phyloP scores from a whole-genome alignment of 2,113 vertebrate genomes.

The Promerops cafer region DNA sequence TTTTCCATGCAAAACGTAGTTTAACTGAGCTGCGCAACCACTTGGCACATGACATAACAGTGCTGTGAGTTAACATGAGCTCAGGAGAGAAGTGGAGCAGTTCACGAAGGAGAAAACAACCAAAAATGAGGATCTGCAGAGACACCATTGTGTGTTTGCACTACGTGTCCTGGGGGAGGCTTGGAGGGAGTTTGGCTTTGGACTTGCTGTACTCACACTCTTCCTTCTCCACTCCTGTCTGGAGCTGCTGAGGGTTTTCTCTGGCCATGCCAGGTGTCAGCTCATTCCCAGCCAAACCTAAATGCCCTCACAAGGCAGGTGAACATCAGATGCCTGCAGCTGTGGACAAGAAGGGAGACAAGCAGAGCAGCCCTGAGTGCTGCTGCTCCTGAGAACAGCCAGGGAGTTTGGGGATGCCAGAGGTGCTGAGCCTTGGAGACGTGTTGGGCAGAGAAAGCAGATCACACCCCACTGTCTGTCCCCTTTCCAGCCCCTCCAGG shows the following conservation, averaged over 20 bases:
- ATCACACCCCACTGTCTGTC: fast-evolving
- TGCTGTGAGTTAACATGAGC: neutral
- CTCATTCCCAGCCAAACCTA: neutral
- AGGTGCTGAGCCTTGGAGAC: neutral
- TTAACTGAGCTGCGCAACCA: neutral
- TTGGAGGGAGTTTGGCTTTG: neutral
- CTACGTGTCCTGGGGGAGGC: fast-evolving
- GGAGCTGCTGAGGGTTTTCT: neutral
- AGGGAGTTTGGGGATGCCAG: neutral
- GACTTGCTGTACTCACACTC: fast-evolving
- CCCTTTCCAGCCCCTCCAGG: neutral
- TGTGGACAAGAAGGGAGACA: neutral
- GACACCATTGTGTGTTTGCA: neutral
- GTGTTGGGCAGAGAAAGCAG: fast-evolving
- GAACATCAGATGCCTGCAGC: fast-evolving
- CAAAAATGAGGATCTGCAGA: neutral
- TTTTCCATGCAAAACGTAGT: neutral
- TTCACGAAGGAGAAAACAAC: neutral
- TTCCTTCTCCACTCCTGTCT: fast-evolving
- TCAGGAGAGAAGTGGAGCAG: neutral
- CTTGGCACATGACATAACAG: fast-evolving
- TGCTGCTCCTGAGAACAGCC: neutral
- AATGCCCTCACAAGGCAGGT: neutral
- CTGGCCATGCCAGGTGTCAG: fast-evolving
- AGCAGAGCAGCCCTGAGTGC: neutral